Conservation (phyloP, 2,113 vertebrate species). For the Festucalex cinctus region DNA sequence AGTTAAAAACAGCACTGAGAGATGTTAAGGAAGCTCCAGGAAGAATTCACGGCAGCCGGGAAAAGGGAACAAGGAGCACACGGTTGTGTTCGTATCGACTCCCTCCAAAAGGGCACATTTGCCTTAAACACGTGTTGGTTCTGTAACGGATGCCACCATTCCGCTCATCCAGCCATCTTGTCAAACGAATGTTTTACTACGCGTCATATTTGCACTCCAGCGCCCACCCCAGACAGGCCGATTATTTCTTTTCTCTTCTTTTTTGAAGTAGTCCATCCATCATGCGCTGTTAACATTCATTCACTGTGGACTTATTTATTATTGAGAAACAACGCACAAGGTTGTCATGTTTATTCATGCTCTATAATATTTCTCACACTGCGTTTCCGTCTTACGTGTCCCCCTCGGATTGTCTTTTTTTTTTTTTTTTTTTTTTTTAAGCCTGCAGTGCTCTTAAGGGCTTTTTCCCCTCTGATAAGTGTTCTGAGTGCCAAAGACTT, state of each 20-base stretch:
- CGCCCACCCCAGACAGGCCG: constrained; percentile 20
- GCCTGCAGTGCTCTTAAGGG: constrained; percentile 63
- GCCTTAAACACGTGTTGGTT: constrained; percentile 54
- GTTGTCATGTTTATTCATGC: not conserved
- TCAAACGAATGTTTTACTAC: constrained; percentile 34
- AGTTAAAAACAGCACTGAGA: constrained; percentile 27
- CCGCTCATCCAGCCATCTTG: constrained; percentile 38
- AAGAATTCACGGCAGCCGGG: not conserved
- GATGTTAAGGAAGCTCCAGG: constrained; percentile 10
- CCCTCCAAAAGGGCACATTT: constrained; percentile 53
- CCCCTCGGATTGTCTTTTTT: constrained; percentile 36
- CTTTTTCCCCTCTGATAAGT: constrained; percentile 33
- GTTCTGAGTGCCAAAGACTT: constrained; percentile 67
- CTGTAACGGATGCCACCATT: constrained; percentile 37
- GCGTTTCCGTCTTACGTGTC: constrained; percentile 18
- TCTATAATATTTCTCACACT: constrained; percentile 15
- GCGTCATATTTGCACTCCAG: constrained; percentile 46
- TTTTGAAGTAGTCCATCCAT: constrained; percentile 29
- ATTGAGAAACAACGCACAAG: constrained; percentile 49
- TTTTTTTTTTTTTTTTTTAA: no score
- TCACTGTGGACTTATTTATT: constrained; percentile 47
- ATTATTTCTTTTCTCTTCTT: constrained; percentile 21
- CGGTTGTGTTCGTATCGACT: constrained; percentile 46
- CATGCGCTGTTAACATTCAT: constrained; percentile 43
- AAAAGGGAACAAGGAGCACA: not conserved